Evolutionary conservation across 2,113 vertebrate species (phyloP), one percentile per base, ranked within the genome.

Genomic region (Gasterosteus aculeatus): DNA sequence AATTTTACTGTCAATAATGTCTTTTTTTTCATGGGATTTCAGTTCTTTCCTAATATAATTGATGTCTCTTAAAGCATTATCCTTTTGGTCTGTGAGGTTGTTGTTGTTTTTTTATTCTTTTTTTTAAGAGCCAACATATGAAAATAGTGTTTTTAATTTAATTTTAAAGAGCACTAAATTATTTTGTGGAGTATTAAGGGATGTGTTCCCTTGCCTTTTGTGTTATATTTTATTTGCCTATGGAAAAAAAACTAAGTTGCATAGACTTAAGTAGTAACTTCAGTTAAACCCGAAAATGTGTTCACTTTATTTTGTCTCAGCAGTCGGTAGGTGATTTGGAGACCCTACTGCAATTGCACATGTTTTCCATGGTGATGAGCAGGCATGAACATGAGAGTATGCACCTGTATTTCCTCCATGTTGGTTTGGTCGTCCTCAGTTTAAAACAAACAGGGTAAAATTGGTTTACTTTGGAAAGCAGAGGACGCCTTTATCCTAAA

Each of bases 1-100:
- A 85, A 94, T 88, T 91, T 95, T 94, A 90, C 84, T 91, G 92
- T 95, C 95, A 86, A 94, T 90, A 90, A 63, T 88, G 88, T 93
- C 69, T 88, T 87, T 84, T 56, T 56, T 92, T 87, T 88, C 81
- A 90, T 88, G 81, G 87, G 83, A 80, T 89, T 91, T 89, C 3
- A 85, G 78, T 90, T 89, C 58, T 90, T 91, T 90, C 88, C 90
- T 86, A 87, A 90, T 87, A 89, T 89, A 78, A 87, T 89, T 88
- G 86, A 89, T 84, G 88, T 92, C 81, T 88, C 79, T 86, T 89
- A 80, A 86, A 92, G 82, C 86, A 88, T 89, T 85, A 72, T 85
- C 84, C 85, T 88, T 84, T 89, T 19, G 5, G 72, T 92, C 82
- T 84, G 89, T 87, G 82, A 84, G 11, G 10, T 54, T 38, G 35